Evolutionary conservation across 2,797 vertebrate species (phyloP).

Genomic region (Emydoidea blandingii): DNA sequence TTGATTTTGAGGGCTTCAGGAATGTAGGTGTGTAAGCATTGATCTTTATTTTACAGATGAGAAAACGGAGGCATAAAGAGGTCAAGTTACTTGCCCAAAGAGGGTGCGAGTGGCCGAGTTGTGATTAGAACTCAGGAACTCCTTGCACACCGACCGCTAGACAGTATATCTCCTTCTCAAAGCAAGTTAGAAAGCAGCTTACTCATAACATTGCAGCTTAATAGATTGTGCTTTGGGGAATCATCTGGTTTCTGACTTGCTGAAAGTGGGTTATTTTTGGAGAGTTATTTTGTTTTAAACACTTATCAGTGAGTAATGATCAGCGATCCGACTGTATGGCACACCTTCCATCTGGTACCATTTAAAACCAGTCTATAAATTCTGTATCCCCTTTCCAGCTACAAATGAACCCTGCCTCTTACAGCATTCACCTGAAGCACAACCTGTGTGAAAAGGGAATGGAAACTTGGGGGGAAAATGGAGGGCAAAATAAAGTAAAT

Average conservation of each 20-base stretch:
- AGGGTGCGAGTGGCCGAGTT: rapidly evolving
- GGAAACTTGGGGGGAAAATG: rapidly evolving
- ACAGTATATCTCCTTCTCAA: not conserved
- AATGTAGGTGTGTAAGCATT: too few relatives aligned
- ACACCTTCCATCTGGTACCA: not conserved
- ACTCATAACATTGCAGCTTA: not conserved
- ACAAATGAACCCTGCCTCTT: not conserved
- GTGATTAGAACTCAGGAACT: not conserved
- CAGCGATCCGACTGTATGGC: not conserved
- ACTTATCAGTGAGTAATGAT: not conserved
- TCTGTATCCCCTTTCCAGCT: not conserved
- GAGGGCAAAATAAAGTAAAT: not conserved
- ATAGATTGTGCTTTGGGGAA: rapidly evolving
- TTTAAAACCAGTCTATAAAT: not conserved
- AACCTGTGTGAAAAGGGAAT: not conserved
- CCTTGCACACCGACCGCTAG: not conserved
- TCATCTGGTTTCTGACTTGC: not conserved
- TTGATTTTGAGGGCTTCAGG: not conserved
- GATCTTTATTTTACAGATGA: rapidly evolving
- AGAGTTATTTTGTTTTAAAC: not conserved
- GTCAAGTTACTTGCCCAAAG: rapidly evolving
- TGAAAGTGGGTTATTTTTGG: rapidly evolving
- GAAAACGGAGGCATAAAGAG: rapidly evolving
- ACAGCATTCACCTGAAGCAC: not conserved
- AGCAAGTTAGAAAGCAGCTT: not conserved